Percentiles rank a stretch among this genome's conserved stretches.
Conservation (phyloP, 1,140 invertebrate species). For the Wiebesia pumilae region DNA sequence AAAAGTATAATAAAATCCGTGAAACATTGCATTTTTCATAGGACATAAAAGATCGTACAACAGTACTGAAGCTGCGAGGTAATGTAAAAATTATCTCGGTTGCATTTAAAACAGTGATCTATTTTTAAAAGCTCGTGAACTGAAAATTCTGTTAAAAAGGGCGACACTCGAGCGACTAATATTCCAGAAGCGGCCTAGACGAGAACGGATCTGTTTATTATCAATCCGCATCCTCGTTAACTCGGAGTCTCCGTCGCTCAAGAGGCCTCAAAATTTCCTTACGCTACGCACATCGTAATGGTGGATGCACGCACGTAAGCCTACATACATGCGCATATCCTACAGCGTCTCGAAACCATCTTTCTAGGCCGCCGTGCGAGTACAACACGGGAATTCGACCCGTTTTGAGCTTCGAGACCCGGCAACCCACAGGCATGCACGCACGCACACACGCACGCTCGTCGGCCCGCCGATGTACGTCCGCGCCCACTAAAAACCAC, state of each 20-base stretch:
- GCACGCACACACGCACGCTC: background rate
- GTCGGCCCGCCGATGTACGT: slow-evolving; percentile 33
- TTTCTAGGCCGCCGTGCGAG: background rate
- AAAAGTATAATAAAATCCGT: too few relatives aligned
- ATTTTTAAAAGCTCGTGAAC: slow-evolving; percentile 20
- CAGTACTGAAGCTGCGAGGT: too few relatives aligned
- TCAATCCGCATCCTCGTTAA: slow-evolving; percentile 46
- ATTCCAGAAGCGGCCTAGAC: background rate
- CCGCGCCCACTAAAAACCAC: slow-evolving; percentile 57
- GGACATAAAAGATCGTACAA: too few relatives aligned
- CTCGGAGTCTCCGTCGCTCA: slow-evolving; percentile 47
- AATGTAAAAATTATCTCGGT: background rate
- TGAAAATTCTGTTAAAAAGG: slow-evolving; percentile 9
- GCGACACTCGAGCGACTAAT: background rate
- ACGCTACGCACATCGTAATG: slow-evolving; percentile 36
- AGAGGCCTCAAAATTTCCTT: slow-evolving; percentile 45
- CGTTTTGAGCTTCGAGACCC: background rate
- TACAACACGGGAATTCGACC: background rate
- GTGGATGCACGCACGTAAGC: background rate
- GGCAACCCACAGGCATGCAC: background rate
- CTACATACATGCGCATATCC: slow-evolving; percentile 44
- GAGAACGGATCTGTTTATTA: slow-evolving; percentile 34
- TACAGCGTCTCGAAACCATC: background rate
- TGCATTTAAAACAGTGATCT: background rate
- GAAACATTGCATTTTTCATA: too few relatives aligned